These are phyloP conservation scores for Tribolium madens DNA, from an alignment of 1,140 invertebrate genomes.

Conservation along the genomic window DNA sequence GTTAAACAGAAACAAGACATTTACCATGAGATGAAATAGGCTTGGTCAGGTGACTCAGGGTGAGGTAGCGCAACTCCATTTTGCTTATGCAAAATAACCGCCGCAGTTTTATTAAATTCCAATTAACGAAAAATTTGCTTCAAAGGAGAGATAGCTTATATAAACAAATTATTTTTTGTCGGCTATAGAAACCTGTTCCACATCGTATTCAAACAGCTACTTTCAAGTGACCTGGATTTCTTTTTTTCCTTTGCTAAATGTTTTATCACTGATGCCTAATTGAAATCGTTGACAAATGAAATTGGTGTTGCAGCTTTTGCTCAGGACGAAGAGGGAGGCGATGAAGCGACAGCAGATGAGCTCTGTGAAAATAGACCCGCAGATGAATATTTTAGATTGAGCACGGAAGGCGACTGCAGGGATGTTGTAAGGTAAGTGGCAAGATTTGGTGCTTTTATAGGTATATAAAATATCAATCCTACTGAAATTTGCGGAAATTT, in stretches of 20 bases:
- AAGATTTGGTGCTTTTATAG: neutral
- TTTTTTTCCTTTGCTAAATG: conserved; percentile 10
- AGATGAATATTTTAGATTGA: conserved; percentile 90
- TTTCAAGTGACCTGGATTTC: conserved; percentile 56
- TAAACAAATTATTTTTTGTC: conserved; percentile 37
- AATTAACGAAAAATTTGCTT: neutral
- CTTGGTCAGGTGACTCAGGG: conserved; percentile 20
- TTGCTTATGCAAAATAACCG: neutral
- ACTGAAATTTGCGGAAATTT: too few relatives aligned
- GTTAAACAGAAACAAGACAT: conserved; percentile 13
- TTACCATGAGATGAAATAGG: conserved; percentile 14
- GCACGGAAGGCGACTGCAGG: conserved; percentile 87
- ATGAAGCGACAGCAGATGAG: conserved; percentile 82
- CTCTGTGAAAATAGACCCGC: conserved; percentile 86
- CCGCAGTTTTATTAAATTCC: neutral
- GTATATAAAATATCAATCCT: conserved; percentile 4
- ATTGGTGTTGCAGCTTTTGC: conserved; percentile 59
- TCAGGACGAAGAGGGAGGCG: conserved; percentile 76
- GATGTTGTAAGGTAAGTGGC: conserved; percentile 87
- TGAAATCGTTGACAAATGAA: conserved; percentile 15
- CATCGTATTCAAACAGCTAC: conserved; percentile 42
- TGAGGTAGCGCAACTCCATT: neutral
- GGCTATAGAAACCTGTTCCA: conserved; percentile 53
- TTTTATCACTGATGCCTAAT: conserved; percentile 9
- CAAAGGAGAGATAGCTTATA: conserved; percentile 29